Base-by-base conservation (phyloP, 2,113 vertebrate genomes). In the Alouatta palliata region DNA sequence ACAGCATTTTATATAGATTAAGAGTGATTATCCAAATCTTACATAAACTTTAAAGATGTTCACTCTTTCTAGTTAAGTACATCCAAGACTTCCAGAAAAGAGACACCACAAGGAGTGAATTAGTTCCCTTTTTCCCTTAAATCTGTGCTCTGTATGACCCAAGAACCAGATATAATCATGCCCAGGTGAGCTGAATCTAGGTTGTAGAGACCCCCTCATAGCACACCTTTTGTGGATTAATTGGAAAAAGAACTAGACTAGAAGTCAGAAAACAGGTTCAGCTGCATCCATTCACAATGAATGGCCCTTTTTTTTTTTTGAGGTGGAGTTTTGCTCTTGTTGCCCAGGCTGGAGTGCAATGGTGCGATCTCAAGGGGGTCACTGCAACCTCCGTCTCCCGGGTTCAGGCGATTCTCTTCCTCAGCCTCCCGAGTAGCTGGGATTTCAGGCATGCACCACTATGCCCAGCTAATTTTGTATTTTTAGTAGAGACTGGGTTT, bases 21-120 rank as follows among this genome's bases (percentile, higher is more conserved):
- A 96, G 35, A 73, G 45, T 54, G 84, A 52, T 95, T 91, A 93
- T 77, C 40, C 61, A 97, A 92, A 92, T 73, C 61, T 95, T 61
- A 96, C 23, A 87, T 71, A 79, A 93, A 93, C 54, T 77, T 93
- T 90, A 73, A 91, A 92, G 68, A 92, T 82, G 64, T 70, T 73
- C 30, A 79, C 20, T 75, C 83, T 82, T 96, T 80, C 30, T 81
- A 54, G 47, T 86, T 91, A 97, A 83, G 54, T 35, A 82, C 43
- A 93, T 90, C 17, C 54, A 96, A 82, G 5, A 49, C 17, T 83
- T 83, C 52, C 82, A 95, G 52, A 90, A 70, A 87, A 96, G 47
- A 91, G 49, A 75, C 19, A 54, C 17, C 17, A 58, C 17, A 49
- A 37, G 80, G 27, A 64, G 32, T 37, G 40, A 96, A 82, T 95